Percentiles rank a stretch among this genome's conserved stretches.
Evolutionary conservation across 2,113 vertebrate genomes (phyloP).

Genomic region (Pavo muticus): DNA sequence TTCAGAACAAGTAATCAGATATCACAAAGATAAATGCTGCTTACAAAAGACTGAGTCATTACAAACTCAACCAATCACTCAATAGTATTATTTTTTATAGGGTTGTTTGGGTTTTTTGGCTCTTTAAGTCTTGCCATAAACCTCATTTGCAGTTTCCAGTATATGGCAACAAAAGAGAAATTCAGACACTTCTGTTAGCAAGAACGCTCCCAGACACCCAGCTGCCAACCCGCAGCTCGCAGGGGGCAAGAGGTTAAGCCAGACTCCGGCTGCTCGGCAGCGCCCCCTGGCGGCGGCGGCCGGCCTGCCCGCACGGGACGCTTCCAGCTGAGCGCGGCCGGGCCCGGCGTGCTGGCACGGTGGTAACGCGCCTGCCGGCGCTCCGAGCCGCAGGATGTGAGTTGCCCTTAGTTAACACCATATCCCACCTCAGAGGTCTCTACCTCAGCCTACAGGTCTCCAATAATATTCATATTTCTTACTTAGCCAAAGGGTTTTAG

Average conservation of each 20-base stretch:
- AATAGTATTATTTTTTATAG: neutral
- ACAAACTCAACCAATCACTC: neutral
- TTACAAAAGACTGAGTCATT: neutral
- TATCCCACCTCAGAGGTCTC: neutral
- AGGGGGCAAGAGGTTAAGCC: neutral
- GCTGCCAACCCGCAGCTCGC: neutral
- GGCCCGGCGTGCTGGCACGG: too few species aligned
- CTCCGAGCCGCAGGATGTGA: neutral
- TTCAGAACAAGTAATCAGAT: neutral
- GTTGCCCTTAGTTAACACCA: rapidly evolving
- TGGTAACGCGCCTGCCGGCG: too few species aligned
- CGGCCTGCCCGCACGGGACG: too few species aligned
- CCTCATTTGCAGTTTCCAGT: neutral
- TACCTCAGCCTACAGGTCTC: neutral
- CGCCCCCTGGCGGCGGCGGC: too few species aligned
- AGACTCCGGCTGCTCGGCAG: too few species aligned
- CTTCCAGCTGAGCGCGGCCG: too few species aligned
- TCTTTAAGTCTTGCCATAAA: conserved; percentile 2
- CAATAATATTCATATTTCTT: neutral
- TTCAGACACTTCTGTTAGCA: neutral
- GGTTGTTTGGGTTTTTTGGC: neutral
- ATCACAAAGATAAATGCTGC: neutral
- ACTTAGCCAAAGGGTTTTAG: neutral
- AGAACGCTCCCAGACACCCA: neutral
- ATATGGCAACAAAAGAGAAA: neutral